Conservation (phyloP, 2,113 vertebrate species). For the Myocastor coypus region DNA sequence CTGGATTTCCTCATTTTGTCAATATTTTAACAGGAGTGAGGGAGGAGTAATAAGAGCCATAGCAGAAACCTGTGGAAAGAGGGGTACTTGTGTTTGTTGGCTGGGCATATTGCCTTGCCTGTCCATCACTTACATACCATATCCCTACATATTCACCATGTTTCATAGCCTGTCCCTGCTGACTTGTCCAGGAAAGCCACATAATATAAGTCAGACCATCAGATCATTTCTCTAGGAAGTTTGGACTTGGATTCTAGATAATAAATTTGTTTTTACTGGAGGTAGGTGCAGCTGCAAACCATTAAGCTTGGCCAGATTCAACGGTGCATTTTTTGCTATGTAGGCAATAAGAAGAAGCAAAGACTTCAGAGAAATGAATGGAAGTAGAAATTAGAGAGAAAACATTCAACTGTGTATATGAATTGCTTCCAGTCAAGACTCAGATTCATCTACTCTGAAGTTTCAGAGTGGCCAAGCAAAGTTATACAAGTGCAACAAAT, state of each 20-base stretch:
- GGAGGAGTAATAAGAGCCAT: neutral
- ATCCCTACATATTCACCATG: neutral
- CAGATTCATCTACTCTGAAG: neutral
- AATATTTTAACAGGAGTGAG: neutral
- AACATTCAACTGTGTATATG: neutral
- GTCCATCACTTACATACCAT: neutral
- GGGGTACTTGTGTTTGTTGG: neutral
- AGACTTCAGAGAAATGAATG: neutral
- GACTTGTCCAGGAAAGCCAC: neutral
- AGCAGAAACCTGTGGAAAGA: neutral
- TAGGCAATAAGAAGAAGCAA: neutral
- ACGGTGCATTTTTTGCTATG: neutral
- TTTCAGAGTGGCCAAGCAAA: neutral
- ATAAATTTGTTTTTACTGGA: slow-evolving; percentile 2
- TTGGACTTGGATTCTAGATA: neutral
- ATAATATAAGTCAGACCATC: neutral
- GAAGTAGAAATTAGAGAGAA: neutral
- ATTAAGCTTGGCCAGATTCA: neutral
- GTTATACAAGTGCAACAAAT: neutral
- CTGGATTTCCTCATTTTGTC: neutral
- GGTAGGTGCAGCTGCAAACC: neutral
- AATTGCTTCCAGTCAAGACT: neutral
- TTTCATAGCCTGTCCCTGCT: neutral
- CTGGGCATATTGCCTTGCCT: neutral
- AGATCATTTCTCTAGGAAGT: neutral